Evolutionary conservation across 1,140 invertebrate species (phyloP).

Genomic region (Drosophila orosa): DNA sequence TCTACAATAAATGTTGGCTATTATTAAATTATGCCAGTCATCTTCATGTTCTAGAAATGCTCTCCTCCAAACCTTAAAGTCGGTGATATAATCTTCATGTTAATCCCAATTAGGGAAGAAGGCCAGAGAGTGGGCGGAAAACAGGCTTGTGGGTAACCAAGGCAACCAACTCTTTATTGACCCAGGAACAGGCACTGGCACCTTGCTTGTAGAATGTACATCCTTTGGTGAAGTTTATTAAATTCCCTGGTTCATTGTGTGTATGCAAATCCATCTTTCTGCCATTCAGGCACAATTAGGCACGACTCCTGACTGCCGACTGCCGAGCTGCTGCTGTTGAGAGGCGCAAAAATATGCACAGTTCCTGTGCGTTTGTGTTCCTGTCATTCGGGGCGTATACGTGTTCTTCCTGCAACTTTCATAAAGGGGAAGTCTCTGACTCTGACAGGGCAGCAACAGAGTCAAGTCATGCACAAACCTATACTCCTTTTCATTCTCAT

Average conservation of each 20-base stretch:
- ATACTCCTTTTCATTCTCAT: not conserved
- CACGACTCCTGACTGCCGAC: conserved; percentile 4
- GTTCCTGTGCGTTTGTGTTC: not conserved
- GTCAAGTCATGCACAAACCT: conserved; percentile 10
- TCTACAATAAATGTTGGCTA: conserved; percentile 4
- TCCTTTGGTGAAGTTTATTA: conserved; percentile 20
- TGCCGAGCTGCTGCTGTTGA: not conserved
- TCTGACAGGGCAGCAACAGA: conserved; percentile 9
- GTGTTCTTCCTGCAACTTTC: conserved; percentile 6
- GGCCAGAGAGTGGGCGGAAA: not conserved
- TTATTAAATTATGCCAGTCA: conserved; percentile 13
- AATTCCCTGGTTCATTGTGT: conserved; percentile 24
- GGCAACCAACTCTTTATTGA: conserved; percentile 6
- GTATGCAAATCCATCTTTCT: conserved; percentile 13
- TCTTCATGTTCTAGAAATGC: not conserved
- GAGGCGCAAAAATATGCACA: conserved; percentile 4
- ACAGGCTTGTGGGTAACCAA: not conserved
- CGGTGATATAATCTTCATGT: not conserved
- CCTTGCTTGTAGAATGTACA: not conserved
- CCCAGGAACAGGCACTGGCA: not conserved
- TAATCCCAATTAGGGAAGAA: conserved; percentile 6
- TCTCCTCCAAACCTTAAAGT: not conserved
- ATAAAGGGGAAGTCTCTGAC: not conserved
- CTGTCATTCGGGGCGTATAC: conserved; percentile 24
- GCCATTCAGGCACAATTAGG: conserved; percentile 17